Evolutionary conservation across 2,113 vertebrate species (phyloP), one percentile per base, ranked within the genome.

Genomic region (Columba janthina): DNA sequence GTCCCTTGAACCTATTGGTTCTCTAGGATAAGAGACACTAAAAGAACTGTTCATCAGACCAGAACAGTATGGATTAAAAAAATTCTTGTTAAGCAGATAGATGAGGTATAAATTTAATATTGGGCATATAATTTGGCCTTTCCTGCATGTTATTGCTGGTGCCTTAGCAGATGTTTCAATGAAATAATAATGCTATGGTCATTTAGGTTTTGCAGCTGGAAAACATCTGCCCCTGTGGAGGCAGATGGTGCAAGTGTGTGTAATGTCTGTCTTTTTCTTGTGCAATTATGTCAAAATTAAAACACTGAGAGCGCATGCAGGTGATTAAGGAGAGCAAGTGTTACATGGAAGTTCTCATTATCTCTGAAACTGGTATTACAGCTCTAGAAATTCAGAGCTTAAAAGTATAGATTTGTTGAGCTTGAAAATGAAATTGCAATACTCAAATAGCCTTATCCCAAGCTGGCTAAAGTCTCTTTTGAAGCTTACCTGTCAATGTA

Each of bases 131-230:
- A 89, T 92, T 79, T 65, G 58, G 26, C 21, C 25, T 90, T 92
- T 91, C 25, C 48, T 90, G 65, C 38, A n/a, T 8, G 7, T 56
- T 86, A 13, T 78, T 88, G 19, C 42, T 88, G 65, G 48, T n/a
- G 12, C 29, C 72, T 82, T 91, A 82, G 34, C 38, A 82, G 90
- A 74, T 78, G 22, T 88, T 91, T 67, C 32, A 85, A n/a, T 85
- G 38, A 85, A 92, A 87, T 81, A 81, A 64, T 71, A 89, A 51
- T 72, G 12, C 48, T 85, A 5, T 54, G 88, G 60, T 92, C 36
- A 86, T 65, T 85, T 78, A 74, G n/a, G 31, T 60, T 93, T 88
- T 94, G 85, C 88, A 96, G 65, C 88, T 96, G 96, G 61, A 72
- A 95, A 90, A 87, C 85, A 81, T 93, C 86, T 96, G 79, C 83